Percentiles rank a stretch among this genome's conserved stretches.
Evolutionary conservation across 2,888 invertebrate genomes (phyloP).

Genomic region (Leucophenga maculata): DNA sequence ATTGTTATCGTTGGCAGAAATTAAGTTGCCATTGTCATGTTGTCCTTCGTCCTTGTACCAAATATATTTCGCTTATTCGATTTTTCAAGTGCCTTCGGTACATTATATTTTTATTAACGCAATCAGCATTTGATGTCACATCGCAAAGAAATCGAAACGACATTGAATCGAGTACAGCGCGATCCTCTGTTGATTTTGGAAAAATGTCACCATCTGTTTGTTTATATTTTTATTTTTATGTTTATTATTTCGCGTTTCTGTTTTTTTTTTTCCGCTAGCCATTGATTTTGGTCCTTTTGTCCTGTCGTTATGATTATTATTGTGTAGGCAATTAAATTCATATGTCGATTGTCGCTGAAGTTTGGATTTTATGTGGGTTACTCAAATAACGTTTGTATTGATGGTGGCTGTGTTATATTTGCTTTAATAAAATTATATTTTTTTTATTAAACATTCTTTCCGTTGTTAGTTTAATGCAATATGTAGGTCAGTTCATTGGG

Average conservation of each 20-base stretch:
- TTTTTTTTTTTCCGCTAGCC: background rate
- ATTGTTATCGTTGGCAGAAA: slow-evolving; percentile 41
- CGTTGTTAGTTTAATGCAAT: no score
- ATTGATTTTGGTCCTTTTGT: slow-evolving; percentile 3
- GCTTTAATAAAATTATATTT: background rate
- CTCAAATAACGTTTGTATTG: background rate
- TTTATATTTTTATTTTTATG: slow-evolving; percentile 18
- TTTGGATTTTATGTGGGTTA: slow-evolving; percentile 8
- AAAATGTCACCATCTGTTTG: slow-evolving; percentile 25
- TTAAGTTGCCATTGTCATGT: slow-evolving; percentile 61
- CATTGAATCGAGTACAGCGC: background rate
- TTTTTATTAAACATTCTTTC: no score
- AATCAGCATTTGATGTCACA: slow-evolving; percentile 44
- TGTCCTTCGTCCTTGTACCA: slow-evolving; percentile 25
- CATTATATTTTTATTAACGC: slow-evolving; percentile 66
- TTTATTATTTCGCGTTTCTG: slow-evolving; percentile 15
- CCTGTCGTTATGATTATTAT: slow-evolving; percentile 47
- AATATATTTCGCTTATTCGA: background rate
- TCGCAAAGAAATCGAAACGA: slow-evolving; percentile 12
- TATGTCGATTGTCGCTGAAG: slow-evolving; percentile 46
- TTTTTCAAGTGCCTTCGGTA: slow-evolving; percentile 47
- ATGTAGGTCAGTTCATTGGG: no score
- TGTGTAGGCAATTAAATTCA: slow-evolving; percentile 63
- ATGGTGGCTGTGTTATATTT: slow-evolving; percentile 28
- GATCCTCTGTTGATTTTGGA: slow-evolving; percentile 1